Evolutionary conservation across 2,113 vertebrate genomes (phyloP).

Genomic region (Malaclemys terrapin): DNA sequence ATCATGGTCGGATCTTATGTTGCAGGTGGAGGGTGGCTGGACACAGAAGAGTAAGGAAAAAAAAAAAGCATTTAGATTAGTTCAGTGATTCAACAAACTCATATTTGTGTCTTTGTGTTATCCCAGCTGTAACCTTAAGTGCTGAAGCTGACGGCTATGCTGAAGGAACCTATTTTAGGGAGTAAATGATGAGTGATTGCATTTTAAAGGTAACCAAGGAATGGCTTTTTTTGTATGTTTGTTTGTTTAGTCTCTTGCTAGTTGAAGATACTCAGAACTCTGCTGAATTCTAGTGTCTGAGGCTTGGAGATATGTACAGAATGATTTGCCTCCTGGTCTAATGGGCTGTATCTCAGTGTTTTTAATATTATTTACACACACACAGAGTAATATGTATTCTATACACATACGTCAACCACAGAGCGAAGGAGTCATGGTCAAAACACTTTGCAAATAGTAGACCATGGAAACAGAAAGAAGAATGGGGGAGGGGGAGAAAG

Average conservation of each 20-base stretch:
- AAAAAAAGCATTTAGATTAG: background rate
- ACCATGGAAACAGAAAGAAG: no score
- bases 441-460: no score
- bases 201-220: background rate
- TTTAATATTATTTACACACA: no score
- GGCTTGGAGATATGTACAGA: background rate
- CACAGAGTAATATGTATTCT: no score
- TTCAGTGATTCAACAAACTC: background rate
- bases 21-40: background rate
- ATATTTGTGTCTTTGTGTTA: background rate
- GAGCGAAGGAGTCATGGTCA: no score
- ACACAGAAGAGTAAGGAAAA: background rate
- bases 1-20: background rate
- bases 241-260: background rate
- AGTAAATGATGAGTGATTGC: background rate
- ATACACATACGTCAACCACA: no score
- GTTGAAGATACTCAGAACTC: background rate
- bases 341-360: background rate
- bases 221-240: background rate
- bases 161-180: background rate
- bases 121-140: background rate
- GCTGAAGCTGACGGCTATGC: background rate
- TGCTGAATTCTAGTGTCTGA: background rate
- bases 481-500: no score
- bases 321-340: background rate